Conservation (phyloP, 2,797 vertebrate species). For the Petrocephalus schoutedeni region DNA sequence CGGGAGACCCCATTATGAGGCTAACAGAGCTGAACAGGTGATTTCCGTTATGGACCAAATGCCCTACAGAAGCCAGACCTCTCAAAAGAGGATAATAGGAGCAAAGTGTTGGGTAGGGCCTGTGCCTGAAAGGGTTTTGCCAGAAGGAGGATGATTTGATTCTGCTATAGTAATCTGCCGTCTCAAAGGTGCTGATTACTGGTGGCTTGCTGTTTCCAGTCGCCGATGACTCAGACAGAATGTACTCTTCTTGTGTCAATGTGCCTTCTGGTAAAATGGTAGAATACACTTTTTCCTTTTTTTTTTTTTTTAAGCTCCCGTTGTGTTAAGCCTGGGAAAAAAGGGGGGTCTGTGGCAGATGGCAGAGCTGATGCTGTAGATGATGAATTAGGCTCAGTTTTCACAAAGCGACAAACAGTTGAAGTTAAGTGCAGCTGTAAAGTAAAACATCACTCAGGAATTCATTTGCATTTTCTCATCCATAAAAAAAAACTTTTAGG, state of each 20-base stretch:
- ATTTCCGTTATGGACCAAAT: conserved; percentile 50
- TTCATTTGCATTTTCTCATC: conserved; percentile 7
- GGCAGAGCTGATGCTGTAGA: neutral
- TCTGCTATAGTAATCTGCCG: conserved; percentile 48
- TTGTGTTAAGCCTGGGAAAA: conserved; percentile 1
- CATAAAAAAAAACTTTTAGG: neutral
- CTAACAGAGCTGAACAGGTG: conserved; percentile 55
- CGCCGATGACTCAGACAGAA: conserved; percentile 17
- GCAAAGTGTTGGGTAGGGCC: conserved; percentile 40
- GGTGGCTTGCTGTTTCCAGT: conserved; percentile 41
- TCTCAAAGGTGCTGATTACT: conserved; percentile 58
- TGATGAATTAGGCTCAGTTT: conserved; percentile 14
- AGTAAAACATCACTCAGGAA: neutral
- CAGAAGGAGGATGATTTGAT: conserved; percentile 52
- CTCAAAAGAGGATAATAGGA: conserved; percentile 53
- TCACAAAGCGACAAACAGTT: neutral
- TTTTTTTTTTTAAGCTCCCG: neutral
- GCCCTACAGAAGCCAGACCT: conserved; percentile 16
- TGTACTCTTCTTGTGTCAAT: conserved; percentile 6
- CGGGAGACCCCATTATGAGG: conserved; percentile 30
- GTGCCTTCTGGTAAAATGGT: conserved; percentile 8
- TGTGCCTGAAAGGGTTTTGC: conserved; percentile 49
- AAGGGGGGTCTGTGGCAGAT: neutral
- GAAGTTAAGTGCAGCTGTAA: neutral
- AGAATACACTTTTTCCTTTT: neutral